Conservation (phyloP, 2,888 invertebrate species). For the Brachynemurus nebulosus region DNA sequence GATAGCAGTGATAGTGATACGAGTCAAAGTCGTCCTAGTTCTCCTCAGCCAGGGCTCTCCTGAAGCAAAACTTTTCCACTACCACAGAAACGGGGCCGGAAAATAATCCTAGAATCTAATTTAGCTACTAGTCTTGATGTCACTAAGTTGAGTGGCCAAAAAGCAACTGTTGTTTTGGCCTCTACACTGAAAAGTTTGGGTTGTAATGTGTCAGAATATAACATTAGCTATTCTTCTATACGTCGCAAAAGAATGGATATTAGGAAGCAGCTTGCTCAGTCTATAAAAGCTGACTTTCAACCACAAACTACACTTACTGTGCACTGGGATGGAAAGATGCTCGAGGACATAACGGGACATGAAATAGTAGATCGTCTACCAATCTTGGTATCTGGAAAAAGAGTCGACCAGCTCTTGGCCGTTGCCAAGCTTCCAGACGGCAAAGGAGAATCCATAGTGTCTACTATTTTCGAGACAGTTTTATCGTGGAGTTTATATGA, state of each 20-base stretch:
- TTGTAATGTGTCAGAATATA: slow-evolving; percentile 5
- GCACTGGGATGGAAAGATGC: neutral
- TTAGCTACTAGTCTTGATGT: slow-evolving; percentile 6
- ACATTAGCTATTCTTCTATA: no score
- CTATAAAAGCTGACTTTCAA: no score
- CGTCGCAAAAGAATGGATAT: no score
- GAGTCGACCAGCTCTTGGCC: slow-evolving; percentile 10
- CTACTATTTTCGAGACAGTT: slow-evolving; percentile 9
- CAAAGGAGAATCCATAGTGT: slow-evolving; percentile 9
- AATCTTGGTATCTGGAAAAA: slow-evolving; percentile 9
- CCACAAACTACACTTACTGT: neutral
- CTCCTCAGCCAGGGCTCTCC: neutral
- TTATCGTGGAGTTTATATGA: slow-evolving; percentile 7
- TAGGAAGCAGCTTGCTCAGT: no score
- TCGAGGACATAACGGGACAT: slow-evolving; percentile 6
- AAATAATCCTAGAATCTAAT: neutral
- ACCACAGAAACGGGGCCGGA: neutral
- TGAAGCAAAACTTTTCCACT: neutral
- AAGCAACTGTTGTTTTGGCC: slow-evolving; percentile 9
- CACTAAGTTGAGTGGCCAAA: slow-evolving; percentile 8
- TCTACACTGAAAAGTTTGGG: slow-evolving; percentile 9
- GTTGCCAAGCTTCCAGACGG: slow-evolving; percentile 10
- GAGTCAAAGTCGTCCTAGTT: neutral
- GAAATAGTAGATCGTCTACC: slow-evolving; percentile 6
- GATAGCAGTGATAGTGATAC: neutral